phyloP scores from a whole-genome alignment of 2,797 vertebrate species.

The Corythornis leucogaster region DNA sequence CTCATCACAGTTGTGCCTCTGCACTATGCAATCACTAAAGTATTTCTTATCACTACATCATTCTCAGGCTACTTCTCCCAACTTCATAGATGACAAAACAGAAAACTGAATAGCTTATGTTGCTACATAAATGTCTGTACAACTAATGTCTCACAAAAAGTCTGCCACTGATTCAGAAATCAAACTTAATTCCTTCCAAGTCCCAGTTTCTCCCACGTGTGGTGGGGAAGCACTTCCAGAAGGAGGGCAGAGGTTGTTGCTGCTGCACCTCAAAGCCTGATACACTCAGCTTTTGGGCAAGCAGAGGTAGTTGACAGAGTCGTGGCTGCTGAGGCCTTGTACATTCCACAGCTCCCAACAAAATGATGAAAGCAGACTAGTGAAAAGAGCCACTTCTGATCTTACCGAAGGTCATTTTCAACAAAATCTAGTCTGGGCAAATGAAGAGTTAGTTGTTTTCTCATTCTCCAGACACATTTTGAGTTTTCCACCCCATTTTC shows the following conservation, averaged over 20 bases:
- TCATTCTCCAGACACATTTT: neutral
- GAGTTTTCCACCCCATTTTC: neutral
- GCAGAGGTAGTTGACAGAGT: rapidly evolving
- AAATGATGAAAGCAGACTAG: neutral
- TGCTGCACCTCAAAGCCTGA: too few species aligned
- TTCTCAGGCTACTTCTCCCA: slow-evolving; percentile 12
- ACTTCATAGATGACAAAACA: slow-evolving; percentile 10
- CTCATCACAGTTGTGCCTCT: neutral
- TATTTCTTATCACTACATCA: neutral
- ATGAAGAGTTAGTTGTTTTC: neutral
- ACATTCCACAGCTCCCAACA: neutral
- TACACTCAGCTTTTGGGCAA: neutral
- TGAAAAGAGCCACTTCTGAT: neutral
- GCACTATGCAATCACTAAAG: neutral
- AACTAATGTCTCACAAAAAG: neutral
- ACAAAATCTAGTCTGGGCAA: neutral
- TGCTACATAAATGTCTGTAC: neutral
- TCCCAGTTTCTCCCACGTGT: neutral
- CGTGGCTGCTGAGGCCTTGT: neutral
- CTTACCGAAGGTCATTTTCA: neutral
- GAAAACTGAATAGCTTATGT: neutral
- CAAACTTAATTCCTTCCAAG: neutral
- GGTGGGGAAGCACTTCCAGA: neutral
- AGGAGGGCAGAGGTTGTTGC: neutral
- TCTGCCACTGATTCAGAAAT: neutral